Conservation (phyloP, 2,113 vertebrate genomes). For the Athene noctua region DNA sequence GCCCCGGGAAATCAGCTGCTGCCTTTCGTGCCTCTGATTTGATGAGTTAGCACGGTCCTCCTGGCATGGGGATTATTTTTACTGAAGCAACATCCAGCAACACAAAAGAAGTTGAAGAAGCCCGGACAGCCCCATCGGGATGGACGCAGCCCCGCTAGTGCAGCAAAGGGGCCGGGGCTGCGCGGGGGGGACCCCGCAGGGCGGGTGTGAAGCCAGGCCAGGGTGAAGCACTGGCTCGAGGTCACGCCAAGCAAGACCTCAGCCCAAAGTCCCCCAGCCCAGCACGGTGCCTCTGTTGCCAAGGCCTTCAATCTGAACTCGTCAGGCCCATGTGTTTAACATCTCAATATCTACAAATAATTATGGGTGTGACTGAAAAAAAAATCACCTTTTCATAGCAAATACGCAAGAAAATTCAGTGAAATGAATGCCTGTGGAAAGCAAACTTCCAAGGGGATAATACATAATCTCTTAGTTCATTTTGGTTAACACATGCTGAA, state of each 20-base stretch:
- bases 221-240: not conserved
- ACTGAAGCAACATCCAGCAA: slow-evolving; percentile 29
- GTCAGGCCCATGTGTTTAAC: not conserved
- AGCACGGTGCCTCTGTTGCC: fast-evolving
- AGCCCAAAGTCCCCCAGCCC: not conserved
- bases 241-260: not conserved
- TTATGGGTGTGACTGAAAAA: not conserved
- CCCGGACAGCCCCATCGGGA: fast-evolving
- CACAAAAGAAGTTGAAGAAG: slow-evolving; percentile 33
- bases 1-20: slow-evolving; percentile 38
- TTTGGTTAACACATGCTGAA: not conserved
- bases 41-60: slow-evolving; percentile 15
- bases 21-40: slow-evolving; percentile 34
- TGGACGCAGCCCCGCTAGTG: not conserved
- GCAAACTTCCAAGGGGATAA: not conserved
- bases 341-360: not conserved
- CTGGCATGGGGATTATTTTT: slow-evolving; percentile 35
- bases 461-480: too few relatives aligned
- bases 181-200: fast-evolving
- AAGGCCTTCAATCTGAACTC: not conserved
- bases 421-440: not conserved
- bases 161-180: fast-evolving
- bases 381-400: not conserved
- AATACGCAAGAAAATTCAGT: not conserved
- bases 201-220: not conserved